Evolutionary conservation across 2,888 invertebrate species (phyloP), one percentile per base, ranked within the genome.

Genomic region (Neria commutata): DNA sequence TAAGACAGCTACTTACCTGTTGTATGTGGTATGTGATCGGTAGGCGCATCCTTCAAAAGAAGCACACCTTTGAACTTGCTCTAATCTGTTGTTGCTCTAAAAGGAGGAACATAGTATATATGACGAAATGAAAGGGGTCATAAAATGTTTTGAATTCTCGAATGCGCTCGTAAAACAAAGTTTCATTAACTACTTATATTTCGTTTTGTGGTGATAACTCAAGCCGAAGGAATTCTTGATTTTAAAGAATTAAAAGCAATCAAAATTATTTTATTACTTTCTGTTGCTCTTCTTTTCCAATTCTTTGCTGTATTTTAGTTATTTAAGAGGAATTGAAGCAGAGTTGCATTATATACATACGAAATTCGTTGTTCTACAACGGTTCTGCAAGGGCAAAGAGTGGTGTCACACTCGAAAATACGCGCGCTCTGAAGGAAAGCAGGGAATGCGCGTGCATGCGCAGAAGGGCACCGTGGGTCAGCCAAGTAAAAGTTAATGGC

Each of bases 241-340:
- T 37, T 37, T n/a, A n/a, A n/a, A 37, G 37, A 37, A 37, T 14
- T 37, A n/a, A 37, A 37, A 37, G 37, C 37, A 37, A 37, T 37
- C 37, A 37, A 37, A 37, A 37, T 37, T 14, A 37, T 37, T 37
- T 37, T 37, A 37, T 37, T 37, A n/a, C 29, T n/a, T n/a, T 6
- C 37, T 37, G 37, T n/a, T 8, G 37, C n/a, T 37, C 4, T n/a
- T 37, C 37, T 37, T 37, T 8, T n/a, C 37, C 6, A 37, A 37
- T 4, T 11, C 16, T 8, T 8, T n/a, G 37, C 37, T 37, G 37
- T n/a, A n/a, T n/a, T n/a, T n/a, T n/a, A n/a, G n/a, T n/a, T n/a
- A n/a, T n/a, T n/a, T n/a, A n/a, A n/a, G n/a, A n/a, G n/a, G n/a
- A n/a, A n/a, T n/a, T n/a, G n/a, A n/a, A n/a, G n/a, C n/a, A n/a